Evolutionary conservation across 1,140 invertebrate genomes (phyloP), one percentile per base, ranked within the genome.

Genomic region (Tachypleus tridentatus): DNA sequence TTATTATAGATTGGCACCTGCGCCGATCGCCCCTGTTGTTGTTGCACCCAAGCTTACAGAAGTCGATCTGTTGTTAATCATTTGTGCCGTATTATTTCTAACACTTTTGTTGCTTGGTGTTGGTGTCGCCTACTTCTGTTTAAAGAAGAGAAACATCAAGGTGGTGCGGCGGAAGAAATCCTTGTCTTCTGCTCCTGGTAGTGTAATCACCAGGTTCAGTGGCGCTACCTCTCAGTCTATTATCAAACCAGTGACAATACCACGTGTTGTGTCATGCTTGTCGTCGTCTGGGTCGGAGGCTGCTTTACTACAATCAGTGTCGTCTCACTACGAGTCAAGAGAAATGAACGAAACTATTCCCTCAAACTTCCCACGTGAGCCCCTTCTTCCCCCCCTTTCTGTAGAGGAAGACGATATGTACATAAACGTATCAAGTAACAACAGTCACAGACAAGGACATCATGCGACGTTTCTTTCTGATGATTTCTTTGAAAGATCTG

Each of bases 81-180:
- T 96, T 69, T 94, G 91, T 76, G 89, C 89, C 9, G 87, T 96
- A 58, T 81, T 96, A 58, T 95, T 96, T 80, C 80, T 96, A 4
- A 91, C 91, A 0, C 76, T 96, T 48, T 79, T 94, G 3, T 81
- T 96, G 0, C 78, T 94, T 48, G 92, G 93, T 5, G 81, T 96
- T 10, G 91, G 91, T 7, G 90, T 91, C 61, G 93, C 91, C 1
- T 94, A 94, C 77, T 87, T 93, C 72, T 93, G 91, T 73, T 78
- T 95, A 52, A 86, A 90, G 69, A 84, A 87, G 68, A 79, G 90
- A 49, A 87, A 88, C 49, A 82, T 94, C 52, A 87, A 77, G 69
- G 70, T 91, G 3, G 84, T 93, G 8, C 82, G 89, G 58, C 83
- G 87, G 65, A 81, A 87, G 69, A 70, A 69, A 6, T 57, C 89